Base-by-base conservation (phyloP, 1,140 invertebrate genomes). In the Paracyclopina nana region DNA sequence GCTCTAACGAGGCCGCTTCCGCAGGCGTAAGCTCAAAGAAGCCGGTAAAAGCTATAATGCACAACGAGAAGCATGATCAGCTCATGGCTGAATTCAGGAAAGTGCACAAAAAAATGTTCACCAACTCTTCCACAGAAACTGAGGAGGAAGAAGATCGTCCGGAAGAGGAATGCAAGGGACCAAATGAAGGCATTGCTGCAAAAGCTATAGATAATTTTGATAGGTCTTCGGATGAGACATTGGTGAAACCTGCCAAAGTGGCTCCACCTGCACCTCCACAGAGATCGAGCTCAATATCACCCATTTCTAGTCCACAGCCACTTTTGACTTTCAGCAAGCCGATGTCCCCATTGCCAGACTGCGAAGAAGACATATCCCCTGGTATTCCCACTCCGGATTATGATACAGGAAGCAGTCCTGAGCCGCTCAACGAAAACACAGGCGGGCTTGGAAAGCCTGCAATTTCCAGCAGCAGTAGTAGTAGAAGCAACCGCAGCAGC, bases 31-130 rank as follows among this genome's bases (percentile, higher is more conserved):
- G n/a, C n/a, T n/a, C n/a, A n/a, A n/a, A n/a, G n/a, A n/a, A n/a
- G n/a, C n/a, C n/a, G n/a, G n/a, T n/a, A n/a, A n/a, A n/a, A n/a
- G n/a, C n/a, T n/a, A n/a, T n/a, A 50, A 53, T 50, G 12, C 24
- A 38, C 12, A 46, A 16, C 24, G 14, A 43, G 29, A 8, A 40
- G 25, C 40, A 29, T 30, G 48, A 27, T 53, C 73, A 80, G 57
- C 62, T 85, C 38, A 85, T 85, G 78, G 77, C 82, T 63, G 82
- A 85, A 65, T 84, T 85, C 61, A 82, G 80, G 60, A 75, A 76
- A 59, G 80, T 79, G 1, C 81, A 84, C 63, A 71, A 74, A 54
- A 79, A 77, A 66, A 85, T 84, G 82, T 85, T 84, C 64, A 73
- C 14, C 34, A 16, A n/a, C 20, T 38, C 34, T 20, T 16, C 34